A percentile compares a stretch with the other conserved stretches of the same genome.
Evolutionary conservation across 1,140 invertebrate genomes (phyloP).

Genomic region (Drosophila truncata): DNA sequence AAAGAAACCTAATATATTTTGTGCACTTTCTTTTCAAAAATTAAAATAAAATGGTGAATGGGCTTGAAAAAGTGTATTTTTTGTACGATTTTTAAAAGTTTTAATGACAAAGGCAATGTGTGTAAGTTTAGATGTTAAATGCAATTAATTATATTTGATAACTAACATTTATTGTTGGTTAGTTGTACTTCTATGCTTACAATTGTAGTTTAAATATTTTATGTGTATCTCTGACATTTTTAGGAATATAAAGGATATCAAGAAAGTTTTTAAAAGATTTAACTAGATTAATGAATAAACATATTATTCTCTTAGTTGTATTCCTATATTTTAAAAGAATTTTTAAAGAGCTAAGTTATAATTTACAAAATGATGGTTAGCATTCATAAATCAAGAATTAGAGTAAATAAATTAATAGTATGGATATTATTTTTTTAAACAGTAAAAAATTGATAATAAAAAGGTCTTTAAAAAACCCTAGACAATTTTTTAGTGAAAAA

Average conservation of each 20-base stretch:
- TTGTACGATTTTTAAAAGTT: not conserved
- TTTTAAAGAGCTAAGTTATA: not conserved
- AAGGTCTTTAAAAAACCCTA: not conserved
- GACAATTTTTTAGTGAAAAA: conserved; percentile 1
- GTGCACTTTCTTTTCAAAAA: not conserved
- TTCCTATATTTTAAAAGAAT: not conserved
- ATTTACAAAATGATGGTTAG: not conserved
- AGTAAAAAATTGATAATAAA: not conserved
- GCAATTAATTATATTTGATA: not conserved
- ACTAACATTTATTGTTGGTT: not conserved
- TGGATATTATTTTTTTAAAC: not conserved
- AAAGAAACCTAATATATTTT: not conserved
- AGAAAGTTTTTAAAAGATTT: not conserved
- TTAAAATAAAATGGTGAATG: not conserved
- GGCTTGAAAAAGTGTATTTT: no score
- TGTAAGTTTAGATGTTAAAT: not conserved
- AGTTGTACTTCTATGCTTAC: not conserved
- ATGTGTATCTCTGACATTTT: not conserved
- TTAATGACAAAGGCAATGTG: not conserved
- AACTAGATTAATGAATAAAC: not conserved
- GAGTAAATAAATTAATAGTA: not conserved
- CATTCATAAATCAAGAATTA: no score
- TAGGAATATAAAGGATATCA: not conserved
- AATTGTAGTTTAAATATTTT: not conserved
- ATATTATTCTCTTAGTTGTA: not conserved